Conservation (phyloP, 2,797 vertebrate genomes). For the Cossypha heuglini region DNA sequence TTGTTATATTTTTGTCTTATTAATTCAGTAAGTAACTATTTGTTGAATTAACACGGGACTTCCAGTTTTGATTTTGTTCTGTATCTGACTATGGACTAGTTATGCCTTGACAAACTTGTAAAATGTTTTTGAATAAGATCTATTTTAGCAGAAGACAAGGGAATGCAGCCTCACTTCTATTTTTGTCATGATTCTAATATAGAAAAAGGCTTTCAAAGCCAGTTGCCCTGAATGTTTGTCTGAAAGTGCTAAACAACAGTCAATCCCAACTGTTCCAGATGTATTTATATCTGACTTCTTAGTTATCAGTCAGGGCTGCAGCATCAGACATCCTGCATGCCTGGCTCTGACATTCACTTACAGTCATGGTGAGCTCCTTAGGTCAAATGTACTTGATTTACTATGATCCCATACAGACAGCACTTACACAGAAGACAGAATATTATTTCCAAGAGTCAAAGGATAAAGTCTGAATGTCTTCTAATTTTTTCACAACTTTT, state of each 20-base stretch:
- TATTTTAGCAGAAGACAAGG: conserved; percentile 64
- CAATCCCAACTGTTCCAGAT: conserved; percentile 74
- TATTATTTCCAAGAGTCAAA: not conserved
- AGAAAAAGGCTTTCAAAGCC: conserved; percentile 65
- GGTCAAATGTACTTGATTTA: not conserved
- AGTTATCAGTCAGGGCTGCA: conserved; percentile 56
- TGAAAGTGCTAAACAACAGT: conserved; percentile 68
- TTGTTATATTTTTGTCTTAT: not conserved
- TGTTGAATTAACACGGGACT: not conserved
- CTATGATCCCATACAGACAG: not conserved
- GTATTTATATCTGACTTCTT: conserved; percentile 76
- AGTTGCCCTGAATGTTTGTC: conserved; percentile 68
- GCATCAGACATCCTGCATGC: conserved; percentile 3
- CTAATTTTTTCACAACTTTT: not conserved
- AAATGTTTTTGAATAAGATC: conserved; percentile 49
- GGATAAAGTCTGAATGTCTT: not conserved
- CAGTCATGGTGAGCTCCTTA: not conserved
- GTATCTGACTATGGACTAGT: not conserved
- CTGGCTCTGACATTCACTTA: not conserved
- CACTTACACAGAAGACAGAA: not conserved
- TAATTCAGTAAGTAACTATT: not conserved
- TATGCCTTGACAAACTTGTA: not conserved
- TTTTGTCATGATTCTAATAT: conserved; percentile 66
- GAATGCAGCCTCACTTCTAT: conserved; percentile 56
- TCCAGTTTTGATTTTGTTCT: not conserved